Percentiles rank a stretch among this genome's conserved stretches.
phyloP scores from a whole-genome alignment of 2,797 vertebrate genomes.

The Yasuhikotakia modesta region DNA sequence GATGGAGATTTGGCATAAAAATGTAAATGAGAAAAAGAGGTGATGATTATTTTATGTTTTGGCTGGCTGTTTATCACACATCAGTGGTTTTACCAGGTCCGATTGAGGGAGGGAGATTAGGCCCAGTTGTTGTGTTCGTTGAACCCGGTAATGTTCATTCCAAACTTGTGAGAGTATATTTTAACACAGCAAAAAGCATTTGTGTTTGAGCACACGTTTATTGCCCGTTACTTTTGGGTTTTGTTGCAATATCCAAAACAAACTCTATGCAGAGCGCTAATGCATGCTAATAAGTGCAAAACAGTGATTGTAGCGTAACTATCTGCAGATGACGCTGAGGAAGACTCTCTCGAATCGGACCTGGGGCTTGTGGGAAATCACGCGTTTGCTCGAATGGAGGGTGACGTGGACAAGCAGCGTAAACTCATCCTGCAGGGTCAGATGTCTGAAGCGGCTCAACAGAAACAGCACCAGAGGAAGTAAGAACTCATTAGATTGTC shows the following conservation, averaged over 20 bases:
- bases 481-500: no score
- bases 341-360: conserved; percentile 84
- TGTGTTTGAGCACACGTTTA: neutral
- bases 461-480: conserved; percentile 94
- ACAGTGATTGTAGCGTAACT: conserved; percentile 26
- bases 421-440: conserved; percentile 93
- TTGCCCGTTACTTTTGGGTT: neutral
- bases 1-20: conserved; percentile 15
- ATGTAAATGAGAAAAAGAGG: conserved; percentile 10
- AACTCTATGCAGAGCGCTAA: neutral
- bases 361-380: conserved; percentile 92
- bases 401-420: conserved; percentile 94
- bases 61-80: conserved; percentile 44
- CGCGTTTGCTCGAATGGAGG: conserved; percentile 96
- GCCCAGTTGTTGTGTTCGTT: neutral
- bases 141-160: conserved; percentile 18
- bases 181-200: neutral
- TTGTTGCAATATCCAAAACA: neutral
- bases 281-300: neutral
- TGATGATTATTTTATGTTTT: conserved; percentile 8
- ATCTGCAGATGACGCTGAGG: conserved; percentile 72
- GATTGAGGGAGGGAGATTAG: conserved; percentile 19
- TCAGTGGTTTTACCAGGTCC: conserved; percentile 5
- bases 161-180: neutral
- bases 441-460: conserved; percentile 87